These are phyloP conservation scores for Otis tarda DNA, from an alignment of 2,113 vertebrate genomes.

Conservation along the genomic window DNA sequence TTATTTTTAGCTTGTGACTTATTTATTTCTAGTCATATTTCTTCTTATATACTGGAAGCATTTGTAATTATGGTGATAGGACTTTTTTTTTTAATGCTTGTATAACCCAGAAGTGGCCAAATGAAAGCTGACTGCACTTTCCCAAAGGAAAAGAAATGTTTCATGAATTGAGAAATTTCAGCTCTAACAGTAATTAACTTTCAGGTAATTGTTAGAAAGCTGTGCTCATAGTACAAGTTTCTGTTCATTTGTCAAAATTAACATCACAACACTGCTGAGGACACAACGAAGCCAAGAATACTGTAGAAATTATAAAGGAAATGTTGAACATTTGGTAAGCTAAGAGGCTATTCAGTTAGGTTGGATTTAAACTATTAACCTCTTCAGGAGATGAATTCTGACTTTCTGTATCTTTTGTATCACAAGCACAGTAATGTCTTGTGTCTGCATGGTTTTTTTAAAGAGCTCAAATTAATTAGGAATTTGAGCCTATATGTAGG, in stretches of 20 bases:
- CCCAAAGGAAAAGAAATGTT: background rate
- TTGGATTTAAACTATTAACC: conserved; percentile 17
- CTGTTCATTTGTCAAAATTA: background rate
- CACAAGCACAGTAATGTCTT: background rate
- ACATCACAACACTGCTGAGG: background rate
- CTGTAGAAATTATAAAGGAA: background rate
- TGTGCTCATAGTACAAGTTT: background rate
- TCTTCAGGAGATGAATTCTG: background rate
- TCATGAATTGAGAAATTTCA: background rate
- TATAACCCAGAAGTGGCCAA: background rate
- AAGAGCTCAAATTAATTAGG: background rate
- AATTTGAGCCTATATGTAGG: background rate
- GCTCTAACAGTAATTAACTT: background rate
- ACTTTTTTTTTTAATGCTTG: background rate
- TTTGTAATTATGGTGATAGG: background rate
- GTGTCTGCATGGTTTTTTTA: background rate
- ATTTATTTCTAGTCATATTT: background rate
- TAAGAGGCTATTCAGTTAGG: background rate
- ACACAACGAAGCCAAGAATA: background rate
- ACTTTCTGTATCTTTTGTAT: background rate
- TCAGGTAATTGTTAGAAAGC: background rate
- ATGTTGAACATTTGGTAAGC: background rate
- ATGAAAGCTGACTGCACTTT: background rate
- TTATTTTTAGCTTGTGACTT: conserved; percentile 9
- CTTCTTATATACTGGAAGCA: background rate